Evolutionary conservation across 1,140 invertebrate species (phyloP).

Genomic region (Eulimnadia texana): DNA sequence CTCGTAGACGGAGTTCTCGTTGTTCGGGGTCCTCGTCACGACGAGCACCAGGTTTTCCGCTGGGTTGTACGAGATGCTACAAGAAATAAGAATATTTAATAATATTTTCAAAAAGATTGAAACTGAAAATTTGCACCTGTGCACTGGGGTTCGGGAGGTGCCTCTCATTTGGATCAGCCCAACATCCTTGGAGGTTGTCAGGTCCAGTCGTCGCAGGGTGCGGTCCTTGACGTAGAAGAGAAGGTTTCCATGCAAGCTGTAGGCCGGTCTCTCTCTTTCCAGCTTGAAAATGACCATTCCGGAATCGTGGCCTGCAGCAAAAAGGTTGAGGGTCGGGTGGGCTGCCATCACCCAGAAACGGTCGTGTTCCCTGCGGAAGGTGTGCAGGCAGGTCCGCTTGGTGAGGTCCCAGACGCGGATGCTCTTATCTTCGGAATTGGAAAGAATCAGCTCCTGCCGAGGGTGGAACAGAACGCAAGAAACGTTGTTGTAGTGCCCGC

Average conservation of each 20-base stretch:
- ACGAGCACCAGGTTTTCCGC: conserved; percentile 81
- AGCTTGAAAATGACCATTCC: conserved; percentile 76
- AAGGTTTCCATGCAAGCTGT: conserved; percentile 81
- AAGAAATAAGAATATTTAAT: conserved; percentile 23
- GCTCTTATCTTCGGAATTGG: conserved; percentile 95
- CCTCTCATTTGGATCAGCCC: conserved; percentile 86
- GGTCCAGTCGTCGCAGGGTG: conserved; percentile 78
- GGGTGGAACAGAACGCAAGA: conserved; percentile 97
- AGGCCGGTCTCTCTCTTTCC: conserved; percentile 90
- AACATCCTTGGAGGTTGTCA: conserved; percentile 80
- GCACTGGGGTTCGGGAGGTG: conserved; percentile 50
- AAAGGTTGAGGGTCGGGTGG: conserved; percentile 53
- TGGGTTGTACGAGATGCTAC: conserved; percentile 90
- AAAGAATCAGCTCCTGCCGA: conserved; percentile 87
- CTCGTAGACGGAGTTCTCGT: conserved; percentile 90
- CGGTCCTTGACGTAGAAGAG: conserved; percentile 94
- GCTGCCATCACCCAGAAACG: conserved; percentile 90
- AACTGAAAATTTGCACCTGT: conserved; percentile 34
- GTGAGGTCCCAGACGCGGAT: conserved; percentile 98
- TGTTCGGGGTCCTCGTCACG: conserved; percentile 48
- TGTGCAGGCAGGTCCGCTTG: conserved; percentile 90
- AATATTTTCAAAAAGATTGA: conserved; percentile 1
- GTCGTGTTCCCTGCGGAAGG: conserved; percentile 89
- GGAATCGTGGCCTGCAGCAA: conserved; percentile 71
- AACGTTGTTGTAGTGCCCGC: conserved; percentile 99